phyloP scores from a whole-genome alignment of 1,140 invertebrate species.

The Pseudoatta argentina region DNA sequence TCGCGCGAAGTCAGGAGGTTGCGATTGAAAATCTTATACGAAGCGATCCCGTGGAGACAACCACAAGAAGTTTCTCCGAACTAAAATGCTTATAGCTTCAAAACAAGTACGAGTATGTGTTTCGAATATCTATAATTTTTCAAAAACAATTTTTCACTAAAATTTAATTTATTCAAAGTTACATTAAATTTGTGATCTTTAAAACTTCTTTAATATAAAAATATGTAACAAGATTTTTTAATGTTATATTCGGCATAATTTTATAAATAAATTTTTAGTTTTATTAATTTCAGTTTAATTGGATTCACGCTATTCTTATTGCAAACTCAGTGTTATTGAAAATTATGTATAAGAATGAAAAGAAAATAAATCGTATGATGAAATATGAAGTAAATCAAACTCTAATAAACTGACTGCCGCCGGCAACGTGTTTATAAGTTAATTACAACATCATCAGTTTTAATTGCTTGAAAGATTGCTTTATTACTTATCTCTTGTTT shows the following conservation, averaged over 20 bases:
- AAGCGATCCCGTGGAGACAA: constrained; percentile 37
- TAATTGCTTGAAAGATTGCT: constrained; percentile 33
- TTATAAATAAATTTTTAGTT: not conserved
- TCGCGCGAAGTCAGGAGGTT: constrained; percentile 24
- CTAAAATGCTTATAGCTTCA: not conserved
- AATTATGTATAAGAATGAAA: not conserved
- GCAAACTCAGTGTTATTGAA: not conserved
- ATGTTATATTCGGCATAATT: not conserved
- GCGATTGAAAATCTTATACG: constrained; percentile 58
- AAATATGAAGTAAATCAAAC: constrained; percentile 29
- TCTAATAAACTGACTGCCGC: constrained; percentile 33
- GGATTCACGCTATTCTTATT: not conserved
- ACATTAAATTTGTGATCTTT: not conserved
- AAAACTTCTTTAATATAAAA: not conserved
- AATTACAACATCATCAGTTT: constrained; percentile 40
- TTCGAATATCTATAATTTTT: not conserved
- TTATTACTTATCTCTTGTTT: constrained; percentile 26
- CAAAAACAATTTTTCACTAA: constrained; percentile 1
- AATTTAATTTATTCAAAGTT: not conserved
- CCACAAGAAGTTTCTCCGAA: constrained; percentile 40
- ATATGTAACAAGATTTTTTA: not conserved
- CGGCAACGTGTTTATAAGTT: constrained; percentile 36
- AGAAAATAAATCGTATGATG: constrained; percentile 16
- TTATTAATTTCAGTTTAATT: constrained; percentile 3
- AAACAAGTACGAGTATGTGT: constrained; percentile 1